Base-by-base conservation (phyloP, 2,797 vertebrate genomes). In the Microchirus variegatus region DNA sequence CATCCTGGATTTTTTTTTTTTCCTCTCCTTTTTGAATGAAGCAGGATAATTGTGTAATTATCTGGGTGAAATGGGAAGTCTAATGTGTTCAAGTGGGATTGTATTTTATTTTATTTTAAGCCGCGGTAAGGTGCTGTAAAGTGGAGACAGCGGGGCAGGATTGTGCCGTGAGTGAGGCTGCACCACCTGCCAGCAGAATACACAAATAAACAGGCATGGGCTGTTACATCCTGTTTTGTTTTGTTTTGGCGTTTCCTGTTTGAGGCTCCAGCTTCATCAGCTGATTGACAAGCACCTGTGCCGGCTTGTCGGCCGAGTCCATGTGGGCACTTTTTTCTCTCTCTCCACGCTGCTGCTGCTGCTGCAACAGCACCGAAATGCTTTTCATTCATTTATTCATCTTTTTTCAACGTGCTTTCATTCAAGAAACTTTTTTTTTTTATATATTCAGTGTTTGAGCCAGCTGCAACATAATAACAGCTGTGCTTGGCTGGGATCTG, bases 1-100 rank as follows among this genome's bases (percentile, higher is more conserved):
- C 92, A 91, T 94, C 95, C 95, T 93, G 94, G 93, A 94, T 94
- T 90, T 90, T 87, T 78, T 5, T 49, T 22, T 22, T 22, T 22
- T 22, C 0, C 5, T 22, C 22, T 5, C 22, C 12, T 10, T 82
- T 86, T 80, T 95, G 93, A 94, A 92, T 93, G 92, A 96, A 95
- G 93, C 93, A 84, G 93, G 94, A 96, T 96, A 96, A 97, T 96
- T 96, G 95, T 94, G 93, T 94, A 94, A 94, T 96, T 96, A 96
- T 96, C 94, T 94, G 91, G 92, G 90, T 96, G 93, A 95, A 96
- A 95, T 94, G 92, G 94, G 93, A 94, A 92, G 93, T 95, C 93
- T 95, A 95, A 94, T 94, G 94, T 94, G 93, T 94, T 94, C 93
- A 95, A 95, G 94, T 93, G 93, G 93, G 93, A 94, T 22, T 22